Evolutionary conservation across 2,113 vertebrate species (phyloP).

Genomic region (Melanerpes aurifrons): DNA sequence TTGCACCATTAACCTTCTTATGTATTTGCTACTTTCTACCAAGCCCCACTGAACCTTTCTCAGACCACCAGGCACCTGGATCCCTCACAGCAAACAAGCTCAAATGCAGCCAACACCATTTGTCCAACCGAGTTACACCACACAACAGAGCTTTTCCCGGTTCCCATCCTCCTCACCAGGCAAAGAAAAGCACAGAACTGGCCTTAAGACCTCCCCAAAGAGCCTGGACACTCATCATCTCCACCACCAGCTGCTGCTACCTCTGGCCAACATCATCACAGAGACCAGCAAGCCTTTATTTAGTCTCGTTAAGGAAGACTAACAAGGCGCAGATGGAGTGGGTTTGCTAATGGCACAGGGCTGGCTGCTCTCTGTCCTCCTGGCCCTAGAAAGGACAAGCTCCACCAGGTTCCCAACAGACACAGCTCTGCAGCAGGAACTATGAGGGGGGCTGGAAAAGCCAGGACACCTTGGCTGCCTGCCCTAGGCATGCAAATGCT

Average conservation of each 20-base stretch:
- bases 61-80: not conserved
- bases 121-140: not conserved
- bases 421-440: not conserved
- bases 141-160: rapidly evolving
- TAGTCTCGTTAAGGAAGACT: not conserved
- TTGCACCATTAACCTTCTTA: constrained; percentile 40
- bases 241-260: not conserved
- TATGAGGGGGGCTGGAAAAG: not conserved
- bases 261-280: not conserved
- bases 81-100: not conserved
- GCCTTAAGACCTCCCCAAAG: not conserved
- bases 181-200: rapidly evolving
- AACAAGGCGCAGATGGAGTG: not conserved
- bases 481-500: not conserved
- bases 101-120: not conserved
- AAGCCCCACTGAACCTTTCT: not conserved
- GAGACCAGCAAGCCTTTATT: not conserved
- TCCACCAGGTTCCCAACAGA: not conserved
- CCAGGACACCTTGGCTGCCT: not conserved
- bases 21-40: not conserved
- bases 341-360: not conserved
- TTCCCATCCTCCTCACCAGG: not conserved
- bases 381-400: not conserved
- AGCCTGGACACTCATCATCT: not conserved
- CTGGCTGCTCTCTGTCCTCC: not conserved